Conservation (phyloP, 2,113 vertebrate species). For the Sorex araneus region DNA sequence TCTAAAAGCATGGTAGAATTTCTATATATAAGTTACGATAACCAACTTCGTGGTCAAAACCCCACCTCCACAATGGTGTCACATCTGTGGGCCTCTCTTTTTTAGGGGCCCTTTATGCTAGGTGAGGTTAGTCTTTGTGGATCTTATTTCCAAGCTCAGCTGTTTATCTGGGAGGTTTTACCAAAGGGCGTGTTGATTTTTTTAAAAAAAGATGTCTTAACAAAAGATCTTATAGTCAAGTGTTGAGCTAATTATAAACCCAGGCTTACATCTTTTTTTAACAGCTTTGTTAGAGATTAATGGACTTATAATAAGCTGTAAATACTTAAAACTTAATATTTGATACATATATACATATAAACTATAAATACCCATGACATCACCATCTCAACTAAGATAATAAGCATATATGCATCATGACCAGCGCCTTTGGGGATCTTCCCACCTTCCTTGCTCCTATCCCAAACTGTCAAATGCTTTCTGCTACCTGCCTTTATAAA, state of each 20-base stretch:
- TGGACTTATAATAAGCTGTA: not conserved
- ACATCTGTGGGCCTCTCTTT: not conserved
- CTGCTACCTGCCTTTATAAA: not conserved
- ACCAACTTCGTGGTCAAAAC: not conserved
- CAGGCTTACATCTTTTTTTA: conserved; percentile 2
- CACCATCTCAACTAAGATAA: not conserved
- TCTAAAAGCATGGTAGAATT: not conserved
- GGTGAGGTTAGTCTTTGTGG: not conserved
- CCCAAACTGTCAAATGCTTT: not conserved
- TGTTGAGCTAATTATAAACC: not conserved
- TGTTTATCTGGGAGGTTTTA: not conserved
- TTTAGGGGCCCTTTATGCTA: not conserved
- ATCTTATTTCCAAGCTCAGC: not conserved
- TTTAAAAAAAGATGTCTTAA: not conserved
- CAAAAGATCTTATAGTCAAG: not conserved
- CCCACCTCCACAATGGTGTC: not conserved
- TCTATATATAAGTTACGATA: not conserved
- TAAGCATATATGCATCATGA: too few relatives aligned
- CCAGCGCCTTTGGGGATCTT: not conserved
- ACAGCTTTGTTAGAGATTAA: not conserved
- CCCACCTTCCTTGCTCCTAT: too few relatives aligned
- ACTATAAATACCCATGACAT: not conserved
- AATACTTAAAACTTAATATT: not conserved
- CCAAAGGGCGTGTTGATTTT: not conserved
- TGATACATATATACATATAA: not conserved